Evolutionary conservation across 2,888 invertebrate species (phyloP), one percentile per base, ranked within the genome.

Genomic region (Ecdyonurus torrentis): DNA sequence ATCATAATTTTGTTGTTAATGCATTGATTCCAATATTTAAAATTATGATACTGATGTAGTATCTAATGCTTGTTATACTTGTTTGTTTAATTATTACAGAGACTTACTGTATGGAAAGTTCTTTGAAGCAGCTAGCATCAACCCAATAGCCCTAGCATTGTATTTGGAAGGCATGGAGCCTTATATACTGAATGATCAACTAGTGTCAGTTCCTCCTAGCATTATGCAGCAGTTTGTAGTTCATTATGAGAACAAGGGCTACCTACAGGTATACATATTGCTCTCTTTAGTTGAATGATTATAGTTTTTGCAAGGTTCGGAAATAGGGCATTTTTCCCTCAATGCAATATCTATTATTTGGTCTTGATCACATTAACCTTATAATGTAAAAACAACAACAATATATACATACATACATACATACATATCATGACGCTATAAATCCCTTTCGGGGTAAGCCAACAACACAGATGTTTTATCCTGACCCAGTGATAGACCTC

Each of bases 191-290:
- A 80, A 80, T 67, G 86, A 85, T 67, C 77, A 79, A 58, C 74
- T 89, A 59, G 74, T 76, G 3, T 72, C 73, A 59, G 77, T 89
- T 18, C 85, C 86, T 60, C 89, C 89, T 0, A 76, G 77, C 2
- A 81, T 90, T 61, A 83, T 87, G 65, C 86, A 89, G 72, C 83
- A 84, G 62, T 79, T 90, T 68, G 84, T 90, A 2, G 76, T 79
- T 20, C 82, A 86, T 72, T 83, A 86, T 74, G 81, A 84, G 68
- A 75, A 79, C 53, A 79, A 82, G 66, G 80, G 80, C 58, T 78
- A 83, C 69, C 79, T 78, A 65, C 73, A 76, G 65, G 75, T 69
- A 65, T 23, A 2, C n/a, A 1, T 25, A n/a, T n/a, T n/a, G n/a
- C n/a, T n/a, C n/a, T n/a, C n/a, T n/a, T n/a, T n/a, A n/a, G n/a